Conservation (phyloP, 2,888 invertebrate genomes). For the Agonopterix subpropinquella region DNA sequence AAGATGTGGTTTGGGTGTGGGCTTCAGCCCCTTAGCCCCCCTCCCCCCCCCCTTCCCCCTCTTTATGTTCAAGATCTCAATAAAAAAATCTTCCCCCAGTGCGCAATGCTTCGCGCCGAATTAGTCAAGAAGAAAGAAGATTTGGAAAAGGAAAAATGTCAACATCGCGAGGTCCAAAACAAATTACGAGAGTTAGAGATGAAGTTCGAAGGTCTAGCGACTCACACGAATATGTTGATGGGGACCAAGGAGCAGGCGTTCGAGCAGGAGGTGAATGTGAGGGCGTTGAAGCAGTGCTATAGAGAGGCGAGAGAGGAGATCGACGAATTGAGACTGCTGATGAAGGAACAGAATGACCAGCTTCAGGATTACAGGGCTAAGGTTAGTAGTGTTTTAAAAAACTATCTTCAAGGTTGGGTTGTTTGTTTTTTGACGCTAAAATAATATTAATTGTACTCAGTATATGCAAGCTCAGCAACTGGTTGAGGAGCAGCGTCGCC, state of each 20-base stretch:
- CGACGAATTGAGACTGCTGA: constrained; percentile 76
- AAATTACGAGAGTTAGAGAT: constrained; percentile 58
- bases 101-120: constrained; percentile 57
- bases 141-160: constrained; percentile 75
- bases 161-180: constrained; percentile 68
- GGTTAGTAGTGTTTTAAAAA: constrained; percentile 21
- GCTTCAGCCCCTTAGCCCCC: too few relatives aligned
- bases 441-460: constrained; percentile 20
- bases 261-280: constrained; percentile 69
- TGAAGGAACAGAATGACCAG: constrained; percentile 80
- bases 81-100: constrained; percentile 25
- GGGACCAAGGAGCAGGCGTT: constrained; percentile 79
- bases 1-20: too few relatives aligned
- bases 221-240: constrained; percentile 55
- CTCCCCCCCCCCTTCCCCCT: too few relatives aligned
- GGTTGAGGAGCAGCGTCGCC: constrained; percentile 81
- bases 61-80: too few relatives aligned
- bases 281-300: constrained; percentile 73
- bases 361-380: constrained; percentile 82
- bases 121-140: constrained; percentile 66
- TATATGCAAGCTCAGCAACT: constrained; percentile 81
- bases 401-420: background rate
- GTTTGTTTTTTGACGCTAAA: background rate
- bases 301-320: constrained; percentile 71
- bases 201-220: constrained; percentile 48